Percentiles rank a stretch among this genome's conserved stretches.
Evolutionary conservation across 2,113 vertebrate genomes (phyloP).

Genomic region (Ciconia maguari): DNA sequence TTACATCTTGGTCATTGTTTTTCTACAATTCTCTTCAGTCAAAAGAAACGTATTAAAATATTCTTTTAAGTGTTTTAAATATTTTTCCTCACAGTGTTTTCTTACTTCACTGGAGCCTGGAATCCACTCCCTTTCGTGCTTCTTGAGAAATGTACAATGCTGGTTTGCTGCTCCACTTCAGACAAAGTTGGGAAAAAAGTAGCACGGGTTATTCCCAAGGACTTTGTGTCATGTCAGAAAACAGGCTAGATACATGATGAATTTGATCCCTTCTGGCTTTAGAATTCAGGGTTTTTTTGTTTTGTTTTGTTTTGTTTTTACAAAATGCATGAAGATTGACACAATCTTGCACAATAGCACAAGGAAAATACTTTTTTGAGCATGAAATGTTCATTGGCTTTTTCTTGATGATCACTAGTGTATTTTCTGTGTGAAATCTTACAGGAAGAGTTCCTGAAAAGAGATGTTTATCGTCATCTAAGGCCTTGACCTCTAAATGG

Average conservation of each 20-base stretch:
- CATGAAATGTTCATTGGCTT: fast-evolving
- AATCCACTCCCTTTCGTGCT: background rate
- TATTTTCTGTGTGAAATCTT: background rate
- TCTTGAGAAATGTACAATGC: background rate
- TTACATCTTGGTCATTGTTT: background rate
- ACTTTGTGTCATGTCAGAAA: background rate
- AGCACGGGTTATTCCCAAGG: background rate
- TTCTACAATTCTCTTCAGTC: background rate
- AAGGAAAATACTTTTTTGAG: background rate
- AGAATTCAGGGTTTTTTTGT: background rate
- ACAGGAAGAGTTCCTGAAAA: background rate
- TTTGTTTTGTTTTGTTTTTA: background rate
- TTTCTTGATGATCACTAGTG: background rate
- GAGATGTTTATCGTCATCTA: fast-evolving
- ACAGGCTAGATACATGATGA: background rate
- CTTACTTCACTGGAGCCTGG: background rate
- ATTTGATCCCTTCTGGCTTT: background rate
- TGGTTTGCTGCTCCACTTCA: background rate
- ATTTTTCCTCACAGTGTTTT: background rate
- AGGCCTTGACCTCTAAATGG: background rate
- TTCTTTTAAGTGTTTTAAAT: background rate
- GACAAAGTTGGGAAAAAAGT: background rate
- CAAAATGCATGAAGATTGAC: too few relatives aligned
- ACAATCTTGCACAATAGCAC: background rate
- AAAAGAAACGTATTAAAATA: background rate